Evolutionary conservation across 2,888 invertebrate genomes (phyloP).

Genomic region (Norana najaformis): DNA sequence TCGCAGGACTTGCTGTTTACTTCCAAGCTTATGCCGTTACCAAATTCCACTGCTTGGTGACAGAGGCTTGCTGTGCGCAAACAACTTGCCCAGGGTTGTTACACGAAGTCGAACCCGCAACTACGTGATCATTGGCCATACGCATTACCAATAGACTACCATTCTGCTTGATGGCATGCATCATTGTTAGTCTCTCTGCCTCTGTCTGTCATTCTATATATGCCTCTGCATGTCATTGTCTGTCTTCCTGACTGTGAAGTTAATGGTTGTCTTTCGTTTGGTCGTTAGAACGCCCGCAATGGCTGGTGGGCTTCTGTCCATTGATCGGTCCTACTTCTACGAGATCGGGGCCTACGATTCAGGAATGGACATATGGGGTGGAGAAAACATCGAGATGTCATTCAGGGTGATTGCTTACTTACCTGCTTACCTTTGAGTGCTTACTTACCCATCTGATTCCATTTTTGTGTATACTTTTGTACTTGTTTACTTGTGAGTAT

Average conservation of each 20-base stretch:
- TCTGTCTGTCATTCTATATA: background rate
- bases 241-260: background rate
- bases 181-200: background rate
- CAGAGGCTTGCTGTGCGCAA: too few relatives aligned
- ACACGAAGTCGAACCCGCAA: too few relatives aligned
- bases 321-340: conserved; percentile 91
- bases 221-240: background rate
- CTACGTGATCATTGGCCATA: too few relatives aligned
- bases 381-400: conserved; percentile 92
- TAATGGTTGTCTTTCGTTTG: background rate
- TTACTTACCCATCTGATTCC: too few relatives aligned
- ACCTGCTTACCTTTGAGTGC: background rate
- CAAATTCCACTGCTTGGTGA: too few relatives aligned
- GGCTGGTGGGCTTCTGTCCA: conserved; percentile 45
- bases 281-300: conserved; percentile 42
- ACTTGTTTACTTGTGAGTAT: too few relatives aligned
- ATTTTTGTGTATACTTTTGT: too few relatives aligned
- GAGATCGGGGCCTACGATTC: conserved; percentile 96
- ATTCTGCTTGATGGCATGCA: too few relatives aligned
- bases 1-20: too few relatives aligned
- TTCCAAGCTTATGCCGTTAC: too few relatives aligned
- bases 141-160: too few relatives aligned
- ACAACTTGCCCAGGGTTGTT: too few relatives aligned
- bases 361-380: conserved; percentile 99
- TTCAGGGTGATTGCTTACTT: conserved; percentile 76